These are phyloP conservation scores for Ceratina calcarata DNA, from an alignment of 1,140 invertebrate species.

Conservation along the genomic window DNA sequence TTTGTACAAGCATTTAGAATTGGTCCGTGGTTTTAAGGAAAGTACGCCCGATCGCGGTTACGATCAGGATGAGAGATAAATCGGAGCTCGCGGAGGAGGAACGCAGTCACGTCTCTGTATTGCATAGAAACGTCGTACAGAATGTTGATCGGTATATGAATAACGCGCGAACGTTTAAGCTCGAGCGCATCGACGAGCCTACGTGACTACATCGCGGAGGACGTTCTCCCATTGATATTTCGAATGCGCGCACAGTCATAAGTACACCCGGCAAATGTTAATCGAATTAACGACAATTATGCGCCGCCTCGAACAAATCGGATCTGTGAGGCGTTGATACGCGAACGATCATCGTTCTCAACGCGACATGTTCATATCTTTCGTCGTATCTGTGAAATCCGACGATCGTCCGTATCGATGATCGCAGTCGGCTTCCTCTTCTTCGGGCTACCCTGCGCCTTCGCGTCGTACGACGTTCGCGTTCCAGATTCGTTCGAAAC, in stretches of 20 bases:
- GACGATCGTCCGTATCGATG: too few species aligned
- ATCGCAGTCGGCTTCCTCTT: too few species aligned
- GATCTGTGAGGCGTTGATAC: too few species aligned
- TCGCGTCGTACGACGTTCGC: too few species aligned
- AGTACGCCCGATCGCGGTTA: background rate
- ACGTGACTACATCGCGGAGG: conserved; percentile 17
- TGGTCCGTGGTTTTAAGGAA: background rate
- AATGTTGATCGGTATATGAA: conserved; percentile 58
- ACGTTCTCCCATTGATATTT: conserved; percentile 41
- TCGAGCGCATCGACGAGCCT: conserved; percentile 28
- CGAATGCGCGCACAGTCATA: background rate
- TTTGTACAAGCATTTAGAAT: background rate
- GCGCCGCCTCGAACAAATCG: background rate
- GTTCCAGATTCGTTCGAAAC: background rate
- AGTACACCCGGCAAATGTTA: conserved; percentile 14
- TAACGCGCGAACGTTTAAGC: conserved; percentile 42
- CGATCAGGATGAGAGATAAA: background rate
- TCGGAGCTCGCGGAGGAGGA: background rate
- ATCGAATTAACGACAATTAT: conserved; percentile 11
- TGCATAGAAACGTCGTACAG: background rate
- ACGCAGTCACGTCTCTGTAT: background rate
- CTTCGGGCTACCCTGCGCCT: too few species aligned
- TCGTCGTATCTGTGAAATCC: too few species aligned
- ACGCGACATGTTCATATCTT: background rate
- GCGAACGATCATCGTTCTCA: background rate